Percentiles rank a stretch among this genome's conserved stretches.
These are phyloP conservation scores for Centrocercus urophasianus DNA, from an alignment of 2,113 vertebrate species.

Conservation along the genomic window DNA sequence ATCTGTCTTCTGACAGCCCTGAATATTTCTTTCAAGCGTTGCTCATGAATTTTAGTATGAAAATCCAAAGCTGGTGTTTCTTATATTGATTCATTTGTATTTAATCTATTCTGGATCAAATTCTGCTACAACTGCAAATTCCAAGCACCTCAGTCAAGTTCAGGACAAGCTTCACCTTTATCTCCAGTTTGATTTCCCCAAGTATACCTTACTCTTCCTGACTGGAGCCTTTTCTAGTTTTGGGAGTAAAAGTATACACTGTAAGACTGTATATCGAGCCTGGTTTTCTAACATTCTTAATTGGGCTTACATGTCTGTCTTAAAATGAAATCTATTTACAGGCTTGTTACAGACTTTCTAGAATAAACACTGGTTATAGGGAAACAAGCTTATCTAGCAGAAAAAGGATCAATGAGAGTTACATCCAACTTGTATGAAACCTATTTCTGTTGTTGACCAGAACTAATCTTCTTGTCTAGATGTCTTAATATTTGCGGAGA, in stretches of 20 bases:
- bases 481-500: not conserved
- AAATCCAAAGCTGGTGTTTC: conserved; percentile 24
- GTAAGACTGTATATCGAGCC: not conserved
- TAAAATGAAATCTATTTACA: not conserved
- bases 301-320: not conserved
- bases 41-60: conserved; percentile 49
- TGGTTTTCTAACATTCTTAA: not conserved
- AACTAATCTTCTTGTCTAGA: not conserved
- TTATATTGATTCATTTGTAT: conserved; percentile 16
- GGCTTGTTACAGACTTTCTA: not conserved
- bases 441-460: not conserved
- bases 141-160: not conserved
- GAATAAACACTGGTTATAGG: not conserved
- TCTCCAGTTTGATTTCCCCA: not conserved
- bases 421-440: not conserved
- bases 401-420: not conserved
- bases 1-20: conserved; percentile 24
- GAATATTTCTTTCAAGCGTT: conserved; percentile 4
- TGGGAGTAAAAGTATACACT: not conserved
- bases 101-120: conserved; percentile 16
- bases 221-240: not conserved
- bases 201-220: not conserved
- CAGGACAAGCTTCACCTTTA: not conserved
- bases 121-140: not conserved
- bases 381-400: not conserved